Evolutionary conservation across 1,140 invertebrate genomes (phyloP).

Genomic region (Cydia strobilella): DNA sequence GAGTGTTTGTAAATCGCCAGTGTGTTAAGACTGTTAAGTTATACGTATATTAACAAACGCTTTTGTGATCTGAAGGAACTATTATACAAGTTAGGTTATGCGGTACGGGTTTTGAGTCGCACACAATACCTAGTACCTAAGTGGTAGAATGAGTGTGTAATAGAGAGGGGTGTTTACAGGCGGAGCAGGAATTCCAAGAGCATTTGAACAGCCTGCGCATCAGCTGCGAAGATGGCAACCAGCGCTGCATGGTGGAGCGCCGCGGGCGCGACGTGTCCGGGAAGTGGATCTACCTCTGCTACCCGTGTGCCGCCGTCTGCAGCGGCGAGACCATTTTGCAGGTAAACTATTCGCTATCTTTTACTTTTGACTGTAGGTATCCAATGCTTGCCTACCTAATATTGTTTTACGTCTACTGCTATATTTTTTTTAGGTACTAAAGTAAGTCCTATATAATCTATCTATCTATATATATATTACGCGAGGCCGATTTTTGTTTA

Average conservation of each 20-base stretch:
- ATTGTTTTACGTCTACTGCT: no score
- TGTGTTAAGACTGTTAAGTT: slow-evolving; percentile 38
- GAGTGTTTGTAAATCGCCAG: not conserved
- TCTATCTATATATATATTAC: no score
- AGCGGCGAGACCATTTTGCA: slow-evolving; percentile 66
- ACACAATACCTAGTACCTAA: slow-evolving; percentile 34
- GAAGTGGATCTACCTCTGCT: slow-evolving; percentile 72
- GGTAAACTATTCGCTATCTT: slow-evolving; percentile 42
- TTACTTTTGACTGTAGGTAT: no score
- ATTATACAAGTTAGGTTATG: not conserved
- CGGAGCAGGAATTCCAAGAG: slow-evolving; percentile 69
- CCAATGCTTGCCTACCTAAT: no score
- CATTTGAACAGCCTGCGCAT: slow-evolving; percentile 72
- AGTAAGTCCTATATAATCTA: no score
- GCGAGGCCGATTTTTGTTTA: no score
- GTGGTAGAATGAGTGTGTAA: slow-evolving; percentile 37
- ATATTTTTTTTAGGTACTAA: no score
- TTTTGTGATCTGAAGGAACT: not conserved
- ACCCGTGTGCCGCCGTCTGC: slow-evolving; percentile 68
- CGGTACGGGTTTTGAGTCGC: slow-evolving; percentile 31
- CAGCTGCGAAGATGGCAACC: slow-evolving; percentile 60
- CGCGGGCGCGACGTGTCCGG: slow-evolving; percentile 63
- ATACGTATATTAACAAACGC: slow-evolving; percentile 3
- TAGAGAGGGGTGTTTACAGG: slow-evolving; percentile 49
- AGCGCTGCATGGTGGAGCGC: slow-evolving; percentile 63